Evolutionary conservation across 2,797 vertebrate species (phyloP).

Genomic region (Sarcoramphus papa): DNA sequence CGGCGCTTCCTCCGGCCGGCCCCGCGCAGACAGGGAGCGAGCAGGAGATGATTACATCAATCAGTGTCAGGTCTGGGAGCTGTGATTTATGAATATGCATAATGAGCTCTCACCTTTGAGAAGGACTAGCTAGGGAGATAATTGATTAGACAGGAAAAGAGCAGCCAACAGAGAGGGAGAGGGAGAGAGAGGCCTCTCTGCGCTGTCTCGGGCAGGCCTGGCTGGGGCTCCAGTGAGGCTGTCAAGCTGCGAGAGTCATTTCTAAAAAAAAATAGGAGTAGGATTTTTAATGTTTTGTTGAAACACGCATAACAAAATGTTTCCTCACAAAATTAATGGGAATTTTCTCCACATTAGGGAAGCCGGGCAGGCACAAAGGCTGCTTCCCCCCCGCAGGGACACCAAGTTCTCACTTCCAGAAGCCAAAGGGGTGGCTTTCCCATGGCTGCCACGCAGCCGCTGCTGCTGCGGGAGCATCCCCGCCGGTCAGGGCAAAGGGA

Average conservation of each 20-base stretch:
- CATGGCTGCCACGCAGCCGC: neutral
- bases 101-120: slow-evolving; percentile 74
- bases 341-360: slow-evolving; percentile 40
- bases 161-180: slow-evolving; percentile 42
- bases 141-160: slow-evolving; percentile 85
- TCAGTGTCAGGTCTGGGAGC: slow-evolving; percentile 77
- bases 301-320: slow-evolving; percentile 10
- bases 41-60: slow-evolving; percentile 76
- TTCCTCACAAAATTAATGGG: slow-evolving; percentile 52
- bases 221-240: slow-evolving; percentile 15
- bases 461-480: neutral
- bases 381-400: neutral
- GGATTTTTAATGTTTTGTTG: slow-evolving; percentile 34
- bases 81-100: slow-evolving; percentile 85
- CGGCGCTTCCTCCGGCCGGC: neutral
- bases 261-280: neutral
- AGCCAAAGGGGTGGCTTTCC: neutral
- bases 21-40: slow-evolving; percentile 32
- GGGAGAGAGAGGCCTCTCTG: slow-evolving; percentile 1
- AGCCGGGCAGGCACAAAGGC: slow-evolving; percentile 1
- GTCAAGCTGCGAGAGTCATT: neutral
- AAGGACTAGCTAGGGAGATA: slow-evolving; percentile 76
- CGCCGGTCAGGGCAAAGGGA: neutral
- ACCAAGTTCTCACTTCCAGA: slow-evolving; percentile 25
- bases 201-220: neutral